Evolutionary conservation across 2,113 vertebrate genomes (phyloP).

Genomic region (Malurus elegans): DNA sequence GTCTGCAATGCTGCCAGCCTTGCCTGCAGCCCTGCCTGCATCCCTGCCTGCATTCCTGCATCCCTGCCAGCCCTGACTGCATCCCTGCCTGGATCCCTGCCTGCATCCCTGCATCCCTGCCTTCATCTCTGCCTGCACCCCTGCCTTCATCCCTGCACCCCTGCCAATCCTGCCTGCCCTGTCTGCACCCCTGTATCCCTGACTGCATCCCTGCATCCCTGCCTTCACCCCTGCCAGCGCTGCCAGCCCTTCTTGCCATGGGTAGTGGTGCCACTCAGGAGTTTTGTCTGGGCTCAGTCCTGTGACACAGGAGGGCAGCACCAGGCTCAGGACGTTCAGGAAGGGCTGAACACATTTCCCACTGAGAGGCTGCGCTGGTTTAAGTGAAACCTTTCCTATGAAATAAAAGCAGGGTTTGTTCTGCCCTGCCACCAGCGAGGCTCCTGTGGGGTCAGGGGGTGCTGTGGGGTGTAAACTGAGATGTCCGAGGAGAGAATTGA

Average conservation of each 20-base stretch:
- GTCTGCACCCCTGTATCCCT: background rate
- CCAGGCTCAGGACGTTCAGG: background rate
- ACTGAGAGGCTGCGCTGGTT: background rate
- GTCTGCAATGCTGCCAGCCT: background rate
- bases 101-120: background rate
- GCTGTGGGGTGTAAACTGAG: background rate
- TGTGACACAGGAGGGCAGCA: constrained; percentile 9
- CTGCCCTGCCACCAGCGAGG: background rate
- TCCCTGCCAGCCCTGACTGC: background rate
- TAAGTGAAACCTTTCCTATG: background rate
- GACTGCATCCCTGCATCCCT: background rate
- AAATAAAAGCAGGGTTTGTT: background rate
- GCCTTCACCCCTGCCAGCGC: background rate
- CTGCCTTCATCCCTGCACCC: background rate
- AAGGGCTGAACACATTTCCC: background rate
- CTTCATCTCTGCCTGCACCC: background rate
- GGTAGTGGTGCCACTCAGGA: background rate
- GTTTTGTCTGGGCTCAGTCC: background rate
- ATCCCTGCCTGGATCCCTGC: background rate
- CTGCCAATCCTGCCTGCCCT: background rate
- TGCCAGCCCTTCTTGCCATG: background rate
- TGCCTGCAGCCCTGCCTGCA: background rate
- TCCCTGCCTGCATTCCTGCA: background rate
- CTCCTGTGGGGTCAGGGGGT: rapidly evolving
- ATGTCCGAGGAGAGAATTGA: background rate